A percentile compares a stretch with the other conserved stretches of the same genome.
Evolutionary conservation across 2,113 vertebrate species (phyloP).

Genomic region (Drymodes brunneopygia): DNA sequence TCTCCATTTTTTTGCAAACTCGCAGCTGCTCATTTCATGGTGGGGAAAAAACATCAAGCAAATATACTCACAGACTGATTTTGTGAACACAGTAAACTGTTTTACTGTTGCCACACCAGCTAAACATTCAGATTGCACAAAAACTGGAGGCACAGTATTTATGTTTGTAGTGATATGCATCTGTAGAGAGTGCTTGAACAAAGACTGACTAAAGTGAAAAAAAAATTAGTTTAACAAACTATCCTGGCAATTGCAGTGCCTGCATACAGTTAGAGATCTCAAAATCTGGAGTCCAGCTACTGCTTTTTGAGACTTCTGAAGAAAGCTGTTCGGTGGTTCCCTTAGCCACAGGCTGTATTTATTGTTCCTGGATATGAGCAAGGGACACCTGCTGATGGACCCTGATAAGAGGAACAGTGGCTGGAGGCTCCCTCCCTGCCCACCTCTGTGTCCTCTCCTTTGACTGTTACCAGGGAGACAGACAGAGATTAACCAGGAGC

Average conservation of each 20-base stretch:
- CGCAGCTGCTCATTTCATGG: not conserved
- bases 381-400: constrained; percentile 34
- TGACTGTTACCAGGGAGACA: constrained; percentile 39
- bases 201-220: not conserved
- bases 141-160: not conserved
- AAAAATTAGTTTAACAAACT: not conserved
- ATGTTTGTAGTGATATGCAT: not conserved
- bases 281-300: not conserved
- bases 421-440: not conserved
- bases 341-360: not conserved
- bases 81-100: not conserved
- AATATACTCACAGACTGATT: not conserved
- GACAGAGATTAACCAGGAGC: constrained; percentile 60
- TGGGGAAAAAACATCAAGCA: not conserved
- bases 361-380: constrained; percentile 22
- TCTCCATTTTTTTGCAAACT: not conserved
- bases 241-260: not conserved
- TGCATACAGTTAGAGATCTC: not conserved
- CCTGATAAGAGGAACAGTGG: constrained; percentile 13
- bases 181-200: not conserved
- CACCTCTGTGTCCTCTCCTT: not conserved
- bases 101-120: not conserved
- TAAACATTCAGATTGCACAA: not conserved
- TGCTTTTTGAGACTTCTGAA: not conserved
- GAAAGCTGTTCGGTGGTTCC: not conserved